Conservation (phyloP, 92 coral and sea anemone genomes). For the Heteractis magnifica region DNA sequence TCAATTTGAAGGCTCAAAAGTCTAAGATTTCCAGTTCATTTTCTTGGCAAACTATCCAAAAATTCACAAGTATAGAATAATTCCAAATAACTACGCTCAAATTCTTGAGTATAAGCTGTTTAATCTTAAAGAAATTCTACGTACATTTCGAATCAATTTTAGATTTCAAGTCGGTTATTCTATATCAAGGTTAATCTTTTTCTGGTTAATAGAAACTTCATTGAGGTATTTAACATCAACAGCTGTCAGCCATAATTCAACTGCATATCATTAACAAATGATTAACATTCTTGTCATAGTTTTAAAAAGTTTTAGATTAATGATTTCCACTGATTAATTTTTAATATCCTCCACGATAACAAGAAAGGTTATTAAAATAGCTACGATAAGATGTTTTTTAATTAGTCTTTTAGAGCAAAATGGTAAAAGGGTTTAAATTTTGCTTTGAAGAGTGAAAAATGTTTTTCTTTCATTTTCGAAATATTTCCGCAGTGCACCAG, state of each 20-base stretch:
- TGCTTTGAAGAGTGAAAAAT: neutral
- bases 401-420: neutral
- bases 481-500: neutral
- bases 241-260: slow-evolving; percentile 2
- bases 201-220: neutral
- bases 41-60: no score
- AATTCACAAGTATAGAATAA: no score
- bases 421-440: neutral
- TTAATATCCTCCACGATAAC: neutral
- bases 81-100: no score
- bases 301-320: neutral
- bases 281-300: slow-evolving; percentile 8
- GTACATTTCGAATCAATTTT: neutral
- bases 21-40: neutral
- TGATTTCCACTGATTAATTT: neutral
- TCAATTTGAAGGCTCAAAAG: neutral
- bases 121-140: no score
- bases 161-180: neutral
- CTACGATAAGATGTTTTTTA: neutral
- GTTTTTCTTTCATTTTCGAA: neutral
- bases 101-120: no score
- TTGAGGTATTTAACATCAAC: neutral
- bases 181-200: neutral
- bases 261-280: neutral
- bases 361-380: neutral